Conservation (phyloP, 1,140 invertebrate species). For the Cryptotermes secundus region DNA sequence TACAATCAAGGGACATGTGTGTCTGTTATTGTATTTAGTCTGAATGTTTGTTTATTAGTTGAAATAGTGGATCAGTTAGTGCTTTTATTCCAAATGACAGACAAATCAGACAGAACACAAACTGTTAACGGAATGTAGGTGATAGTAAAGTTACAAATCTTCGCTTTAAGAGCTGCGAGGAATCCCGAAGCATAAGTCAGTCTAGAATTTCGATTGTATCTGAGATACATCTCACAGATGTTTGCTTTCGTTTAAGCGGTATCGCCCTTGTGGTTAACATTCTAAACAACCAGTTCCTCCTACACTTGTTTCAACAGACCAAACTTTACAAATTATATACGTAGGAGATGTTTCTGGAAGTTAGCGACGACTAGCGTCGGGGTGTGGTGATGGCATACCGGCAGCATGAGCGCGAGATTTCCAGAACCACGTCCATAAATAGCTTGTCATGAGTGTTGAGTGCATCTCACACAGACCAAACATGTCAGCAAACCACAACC, state of each 20-base stretch:
- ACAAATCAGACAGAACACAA: neutral
- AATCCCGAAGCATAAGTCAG: neutral
- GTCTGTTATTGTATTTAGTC: neutral
- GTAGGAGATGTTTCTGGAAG: neutral
- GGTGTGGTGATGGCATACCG: neutral
- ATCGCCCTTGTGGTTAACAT: neutral
- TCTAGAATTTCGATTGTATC: neutral
- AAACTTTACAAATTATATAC: constrained; percentile 12
- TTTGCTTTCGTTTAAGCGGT: neutral
- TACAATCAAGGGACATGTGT: neutral
- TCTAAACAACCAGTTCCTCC: neutral
- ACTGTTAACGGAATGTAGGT: neutral
- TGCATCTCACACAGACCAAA: too few relatives aligned
- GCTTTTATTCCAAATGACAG: neutral
- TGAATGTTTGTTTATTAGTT: neutral
- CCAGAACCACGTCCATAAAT: neutral
- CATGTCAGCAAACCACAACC: neutral
- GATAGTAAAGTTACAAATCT: neutral
- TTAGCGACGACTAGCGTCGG: neutral
- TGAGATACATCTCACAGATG: neutral
- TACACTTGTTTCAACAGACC: neutral
- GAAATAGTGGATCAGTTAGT: neutral
- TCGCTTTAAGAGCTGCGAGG: neutral
- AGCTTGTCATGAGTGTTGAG: neutral
- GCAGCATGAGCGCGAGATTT: neutral